Percentiles rank a stretch among this genome's conserved stretches.
Evolutionary conservation across 2,113 vertebrate species (phyloP).

Genomic region (Nymphicus hollandicus): DNA sequence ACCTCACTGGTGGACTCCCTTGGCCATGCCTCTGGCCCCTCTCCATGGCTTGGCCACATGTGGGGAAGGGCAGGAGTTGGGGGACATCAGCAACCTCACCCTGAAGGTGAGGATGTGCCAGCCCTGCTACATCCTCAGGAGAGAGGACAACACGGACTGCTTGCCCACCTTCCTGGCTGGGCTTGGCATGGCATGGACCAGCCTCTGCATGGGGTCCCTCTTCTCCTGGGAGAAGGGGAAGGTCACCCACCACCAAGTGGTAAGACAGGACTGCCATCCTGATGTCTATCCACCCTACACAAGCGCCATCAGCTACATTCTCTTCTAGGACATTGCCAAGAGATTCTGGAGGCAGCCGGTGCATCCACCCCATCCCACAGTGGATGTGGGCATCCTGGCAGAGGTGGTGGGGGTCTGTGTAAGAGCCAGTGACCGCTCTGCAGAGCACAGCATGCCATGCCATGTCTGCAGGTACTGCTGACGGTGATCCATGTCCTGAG

Average conservation of each 20-base stretch:
- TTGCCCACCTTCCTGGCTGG: background rate
- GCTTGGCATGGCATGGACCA: background rate
- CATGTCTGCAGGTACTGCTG: background rate
- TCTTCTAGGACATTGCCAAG: background rate
- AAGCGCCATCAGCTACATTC: background rate
- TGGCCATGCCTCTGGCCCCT: background rate
- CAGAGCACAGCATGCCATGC: background rate
- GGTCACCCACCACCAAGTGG: background rate
- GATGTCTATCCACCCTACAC: background rate
- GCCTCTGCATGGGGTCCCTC: background rate
- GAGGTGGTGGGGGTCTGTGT: background rate
- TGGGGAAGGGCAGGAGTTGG: background rate
- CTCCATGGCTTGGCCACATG: background rate
- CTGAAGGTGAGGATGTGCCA: background rate
- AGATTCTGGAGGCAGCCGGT: background rate
- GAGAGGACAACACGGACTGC: background rate
- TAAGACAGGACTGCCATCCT: background rate
- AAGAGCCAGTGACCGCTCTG: background rate
- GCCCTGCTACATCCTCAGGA: background rate
- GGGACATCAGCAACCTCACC: slow-evolving; percentile 16
- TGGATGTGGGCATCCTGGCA: background rate
- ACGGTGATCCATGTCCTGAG: background rate
- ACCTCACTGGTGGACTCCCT: accelerated
- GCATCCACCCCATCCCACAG: accelerated
- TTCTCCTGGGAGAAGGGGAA: background rate